These are phyloP conservation scores for Virgularia gustaviana DNA, from an alignment of 92 coral and sea anemone species.

Conservation along the genomic window DNA sequence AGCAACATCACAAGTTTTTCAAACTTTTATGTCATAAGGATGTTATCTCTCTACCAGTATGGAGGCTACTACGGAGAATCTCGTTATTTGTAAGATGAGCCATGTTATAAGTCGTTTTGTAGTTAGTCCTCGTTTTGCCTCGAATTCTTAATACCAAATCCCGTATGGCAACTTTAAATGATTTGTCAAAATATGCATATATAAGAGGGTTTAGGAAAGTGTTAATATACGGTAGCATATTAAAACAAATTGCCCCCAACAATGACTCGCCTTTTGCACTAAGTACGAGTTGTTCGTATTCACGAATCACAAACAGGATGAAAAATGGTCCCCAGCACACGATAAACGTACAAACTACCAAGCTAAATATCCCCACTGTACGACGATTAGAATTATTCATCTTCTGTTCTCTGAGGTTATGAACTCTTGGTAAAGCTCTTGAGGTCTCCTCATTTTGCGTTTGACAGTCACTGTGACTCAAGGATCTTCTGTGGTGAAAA, in stretches of 20 bases:
- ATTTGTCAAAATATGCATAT: slow-evolving; percentile 40
- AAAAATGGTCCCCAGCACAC: slow-evolving; percentile 96
- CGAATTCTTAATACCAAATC: slow-evolving; percentile 7
- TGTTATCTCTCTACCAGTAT: too few relatives aligned
- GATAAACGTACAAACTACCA: slow-evolving; percentile 78
- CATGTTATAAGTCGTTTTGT: neutral
- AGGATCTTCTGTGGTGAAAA: slow-evolving; percentile 19
- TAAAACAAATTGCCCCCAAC: slow-evolving; percentile 15
- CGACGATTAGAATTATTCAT: slow-evolving; percentile 24
- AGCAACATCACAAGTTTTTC: too few relatives aligned
- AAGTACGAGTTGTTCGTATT: slow-evolving; percentile 40
- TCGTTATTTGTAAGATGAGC: too few relatives aligned
- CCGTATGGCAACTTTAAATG: slow-evolving; percentile 30
- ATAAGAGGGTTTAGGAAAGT: slow-evolving; percentile 51
- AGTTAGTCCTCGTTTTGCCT: neutral
- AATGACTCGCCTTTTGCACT: slow-evolving; percentile 2
- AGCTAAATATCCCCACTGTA: slow-evolving; percentile 76
- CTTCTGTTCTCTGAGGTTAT: slow-evolving; percentile 50
- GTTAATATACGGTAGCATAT: slow-evolving; percentile 50
- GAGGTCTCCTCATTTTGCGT: neutral
- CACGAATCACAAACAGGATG: slow-evolving; percentile 67
- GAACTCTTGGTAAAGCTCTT: slow-evolving; percentile 11
- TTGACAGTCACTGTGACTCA: too few relatives aligned
- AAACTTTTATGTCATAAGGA: too few relatives aligned
- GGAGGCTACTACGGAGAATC: too few relatives aligned